These are phyloP conservation scores for Ectemnius lituratus DNA, from an alignment of 2,888 invertebrate species.

Conservation along the genomic window DNA sequence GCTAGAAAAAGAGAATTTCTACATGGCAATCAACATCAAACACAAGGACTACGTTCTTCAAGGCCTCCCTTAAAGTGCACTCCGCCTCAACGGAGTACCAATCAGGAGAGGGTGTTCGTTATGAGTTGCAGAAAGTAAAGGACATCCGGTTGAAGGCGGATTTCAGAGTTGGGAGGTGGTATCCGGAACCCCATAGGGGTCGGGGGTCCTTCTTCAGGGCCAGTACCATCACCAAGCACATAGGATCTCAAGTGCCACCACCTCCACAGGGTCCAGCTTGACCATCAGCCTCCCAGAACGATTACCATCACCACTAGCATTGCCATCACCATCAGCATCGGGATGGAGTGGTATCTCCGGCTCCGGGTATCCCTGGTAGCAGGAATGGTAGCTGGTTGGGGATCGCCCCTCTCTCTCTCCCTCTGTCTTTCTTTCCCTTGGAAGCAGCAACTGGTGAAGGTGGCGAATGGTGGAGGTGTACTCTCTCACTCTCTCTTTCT, in stretches of 20 bases:
- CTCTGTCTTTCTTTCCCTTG: neutral
- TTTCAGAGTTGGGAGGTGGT: conserved; percentile 33
- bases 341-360: neutral
- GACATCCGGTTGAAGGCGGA: conserved; percentile 37
- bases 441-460: conserved; percentile 23
- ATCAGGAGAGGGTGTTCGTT: too few species aligned
- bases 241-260: neutral
- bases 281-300: neutral
- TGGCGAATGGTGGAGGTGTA: neutral
- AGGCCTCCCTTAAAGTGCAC: too few species aligned
- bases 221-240: neutral
- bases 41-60: too few species aligned
- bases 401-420: neutral
- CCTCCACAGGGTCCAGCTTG: neutral
- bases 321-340: conserved; percentile 24
- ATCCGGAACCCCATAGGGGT: too few species aligned
- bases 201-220: neutral
- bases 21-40: too few species aligned
- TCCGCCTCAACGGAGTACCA: too few species aligned
- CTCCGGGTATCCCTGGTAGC: conserved; percentile 3
- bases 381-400: neutral
- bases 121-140: conserved; percentile 29
- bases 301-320: conserved; percentile 18
- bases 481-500: neutral
- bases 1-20: too few species aligned